A percentile compares a stretch with the other conserved stretches of the same genome.
Conservation (phyloP, 2,113 vertebrate species). For the Spizaetus ornatus region DNA sequence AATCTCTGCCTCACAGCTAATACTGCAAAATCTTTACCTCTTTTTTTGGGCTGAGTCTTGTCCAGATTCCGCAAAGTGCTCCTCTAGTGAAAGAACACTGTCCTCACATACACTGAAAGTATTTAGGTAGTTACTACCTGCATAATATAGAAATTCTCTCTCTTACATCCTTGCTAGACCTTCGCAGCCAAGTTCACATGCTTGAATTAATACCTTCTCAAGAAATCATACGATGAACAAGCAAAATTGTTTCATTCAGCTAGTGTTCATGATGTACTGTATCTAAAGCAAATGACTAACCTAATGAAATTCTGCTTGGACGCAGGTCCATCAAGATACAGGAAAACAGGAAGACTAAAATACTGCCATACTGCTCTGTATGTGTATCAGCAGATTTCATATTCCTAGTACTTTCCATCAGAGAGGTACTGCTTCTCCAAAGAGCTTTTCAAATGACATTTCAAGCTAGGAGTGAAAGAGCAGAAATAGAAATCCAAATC, state of each 20-base stretch:
- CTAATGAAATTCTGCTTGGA: background rate
- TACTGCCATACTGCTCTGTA: background rate
- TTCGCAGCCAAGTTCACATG: background rate
- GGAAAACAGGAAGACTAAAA: background rate
- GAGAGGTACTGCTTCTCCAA: background rate
- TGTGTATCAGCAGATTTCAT: background rate
- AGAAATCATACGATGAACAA: background rate
- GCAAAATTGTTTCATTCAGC: background rate
- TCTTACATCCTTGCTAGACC: background rate
- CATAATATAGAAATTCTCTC: background rate
- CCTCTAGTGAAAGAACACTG: background rate
- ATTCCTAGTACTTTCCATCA: background rate
- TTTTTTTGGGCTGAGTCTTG: background rate
- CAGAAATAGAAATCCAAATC: background rate
- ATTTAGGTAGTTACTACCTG: background rate
- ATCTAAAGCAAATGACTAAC: background rate
- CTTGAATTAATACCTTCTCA: background rate
- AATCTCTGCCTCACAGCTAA: background rate
- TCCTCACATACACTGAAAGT: background rate
- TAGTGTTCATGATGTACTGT: background rate
- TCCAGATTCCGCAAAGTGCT: background rate
- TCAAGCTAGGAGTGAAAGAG: background rate
- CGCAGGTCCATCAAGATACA: background rate
- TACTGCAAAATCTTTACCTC: background rate
- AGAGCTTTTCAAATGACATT: background rate